Base-by-base conservation (phyloP, 2,113 vertebrate genomes). In the Phrynosoma platyrhinos region DNA sequence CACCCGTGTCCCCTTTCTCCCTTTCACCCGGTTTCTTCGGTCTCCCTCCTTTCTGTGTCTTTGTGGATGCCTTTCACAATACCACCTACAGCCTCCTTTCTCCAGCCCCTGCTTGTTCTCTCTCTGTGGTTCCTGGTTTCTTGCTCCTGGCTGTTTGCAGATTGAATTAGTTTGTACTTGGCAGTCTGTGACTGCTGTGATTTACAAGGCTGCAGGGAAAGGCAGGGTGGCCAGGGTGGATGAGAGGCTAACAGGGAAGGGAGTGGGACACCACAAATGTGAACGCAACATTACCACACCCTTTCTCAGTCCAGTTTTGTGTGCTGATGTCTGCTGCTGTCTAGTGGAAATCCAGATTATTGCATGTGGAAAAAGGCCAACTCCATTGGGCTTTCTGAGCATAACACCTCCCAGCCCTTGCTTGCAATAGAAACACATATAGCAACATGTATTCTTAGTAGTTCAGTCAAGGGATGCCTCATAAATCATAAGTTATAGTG, bases 111-210 rank as follows among this genome's bases (percentile, higher is more conserved):
- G 79, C 71, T 75, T n/a, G n/a, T 10, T 27, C 66, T 32, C 47
- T 53, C 30, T 52, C 58, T 75, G 36, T 87, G 72, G 74, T 21
- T n/a, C 55, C 74, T 77, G n/a, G 36, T 32, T 23, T 32, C 55
- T 66, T 75, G 69, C 86, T 81, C 68, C 69, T 75, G 30, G 86
- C 79, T 82, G 71, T 53, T 82, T 74, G 42, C 58, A 82, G 79
- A 82, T 52, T 82, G 86, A 82, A 87, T 79, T 80, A 80, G 79
- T 86, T 86, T 71, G 36, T 86, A 69, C 64, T 86, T 55, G 64
- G 85, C 32, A 72, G 64, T 27, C 30, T 40, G 36, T 5, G 75
- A 53, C 68, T 53, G 52, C 78, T 62, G 79, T 87, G 86, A 87
- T 81, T 81, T 81, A 87, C 86, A 74, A 87, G 86, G 79, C 79